phyloP scores from a whole-genome alignment of 1,140 invertebrate species.

The Cydia fagiglandana region DNA sequence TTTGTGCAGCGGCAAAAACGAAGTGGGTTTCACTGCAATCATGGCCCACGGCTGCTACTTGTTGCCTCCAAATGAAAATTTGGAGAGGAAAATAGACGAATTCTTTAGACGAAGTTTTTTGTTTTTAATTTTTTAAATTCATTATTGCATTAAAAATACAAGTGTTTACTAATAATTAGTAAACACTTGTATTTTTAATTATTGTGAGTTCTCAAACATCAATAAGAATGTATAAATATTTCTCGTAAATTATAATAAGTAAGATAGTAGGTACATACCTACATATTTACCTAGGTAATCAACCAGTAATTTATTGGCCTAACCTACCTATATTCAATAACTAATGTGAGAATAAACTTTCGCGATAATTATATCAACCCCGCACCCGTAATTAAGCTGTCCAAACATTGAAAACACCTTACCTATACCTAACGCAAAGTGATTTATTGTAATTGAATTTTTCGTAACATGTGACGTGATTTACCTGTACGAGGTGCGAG shows the following conservation, averaged over 20 bases:
- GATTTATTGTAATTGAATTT: constrained; percentile 26
- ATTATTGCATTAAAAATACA: too few relatives aligned
- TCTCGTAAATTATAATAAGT: too few relatives aligned
- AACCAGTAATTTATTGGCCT: not conserved
- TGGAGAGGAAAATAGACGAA: not conserved
- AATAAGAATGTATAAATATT: too few relatives aligned
- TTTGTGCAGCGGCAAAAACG: constrained; percentile 47
- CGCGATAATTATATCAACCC: constrained; percentile 3
- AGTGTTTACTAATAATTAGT: too few relatives aligned
- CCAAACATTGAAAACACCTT: constrained; percentile 22
- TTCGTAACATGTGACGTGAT: constrained; percentile 9
- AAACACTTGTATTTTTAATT: too few relatives aligned
- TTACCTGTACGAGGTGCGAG: not conserved
- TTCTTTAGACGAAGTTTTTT: too few relatives aligned
- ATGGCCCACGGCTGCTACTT: constrained; percentile 20
- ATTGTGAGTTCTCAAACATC: too few relatives aligned
- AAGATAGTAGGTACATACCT: too few relatives aligned
- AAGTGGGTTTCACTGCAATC: constrained; percentile 30
- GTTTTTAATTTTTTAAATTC: too few relatives aligned
- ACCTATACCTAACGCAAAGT: not conserved
- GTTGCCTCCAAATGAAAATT: not conserved
- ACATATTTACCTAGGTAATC: too few relatives aligned
- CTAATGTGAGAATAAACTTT: not conserved
- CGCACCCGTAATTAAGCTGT: constrained; percentile 5
- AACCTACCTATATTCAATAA: not conserved